Base-by-base conservation (phyloP, 1,140 invertebrate species). In the Pomacea maculata region DNA sequence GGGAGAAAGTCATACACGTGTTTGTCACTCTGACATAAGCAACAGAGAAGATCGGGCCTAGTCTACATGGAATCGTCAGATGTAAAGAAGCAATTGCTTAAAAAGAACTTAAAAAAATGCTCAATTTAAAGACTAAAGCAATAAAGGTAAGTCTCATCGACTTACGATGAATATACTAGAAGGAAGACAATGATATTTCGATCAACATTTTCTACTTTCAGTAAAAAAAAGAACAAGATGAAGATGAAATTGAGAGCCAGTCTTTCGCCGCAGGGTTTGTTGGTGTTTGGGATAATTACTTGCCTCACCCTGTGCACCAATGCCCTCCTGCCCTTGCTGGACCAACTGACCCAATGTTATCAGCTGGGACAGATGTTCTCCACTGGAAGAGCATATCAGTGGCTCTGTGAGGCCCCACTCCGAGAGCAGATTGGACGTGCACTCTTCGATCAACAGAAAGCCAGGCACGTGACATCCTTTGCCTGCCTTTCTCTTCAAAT, bases 301-400 rank as follows among this genome's bases (percentile, higher is more conserved):
- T 70, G 65, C 25, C 77, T 78, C 21, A 68, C 67, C 57, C 70
- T 70, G 12, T 73, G 29, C 29, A 55, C 78, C 70, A 72, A 80
- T 25, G 64, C 79, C 64, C 52, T 21, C 21, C 19, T 75, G 11
- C 79, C 79, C 1, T 29, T 80, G 71, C 79, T 72, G 19, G 10
- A 14, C 1, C 61, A 65, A n/a, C 64, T 80, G 45, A 80, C 75
- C 17, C 61, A 80, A 25, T 80, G 79, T 63, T 80, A 80, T 72
- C 34, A 74, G 55, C 55, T 52, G 54, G 45, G 57, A 52, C 73
- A 74, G 63, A 80, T 57, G n/a, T 75, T 67, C n/a, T 63, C 79
- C 57, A 25, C 63, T 17, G 79, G 79, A 9, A 72, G 73, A 7
- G 17, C 67, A 52, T 75, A 67, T n/a, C 75, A 72, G 63, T 80